Percentiles rank a stretch among this genome's conserved stretches.
Evolutionary conservation across 2,888 invertebrate genomes (phyloP).

Genomic region (Drosophila anomalata): DNA sequence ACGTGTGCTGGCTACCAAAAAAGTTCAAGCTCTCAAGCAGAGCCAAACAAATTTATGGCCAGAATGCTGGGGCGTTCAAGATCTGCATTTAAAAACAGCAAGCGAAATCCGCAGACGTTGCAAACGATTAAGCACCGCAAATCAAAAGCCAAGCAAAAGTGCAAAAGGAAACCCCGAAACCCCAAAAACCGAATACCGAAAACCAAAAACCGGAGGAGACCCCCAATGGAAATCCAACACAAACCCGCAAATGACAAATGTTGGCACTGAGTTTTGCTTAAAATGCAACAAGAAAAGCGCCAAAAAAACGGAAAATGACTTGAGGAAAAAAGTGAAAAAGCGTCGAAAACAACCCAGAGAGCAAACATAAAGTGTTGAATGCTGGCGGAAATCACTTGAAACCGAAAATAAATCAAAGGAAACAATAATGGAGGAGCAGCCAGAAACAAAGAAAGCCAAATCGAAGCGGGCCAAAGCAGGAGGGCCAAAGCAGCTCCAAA

Average conservation of each 20-base stretch:
- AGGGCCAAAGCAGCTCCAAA: conserved; percentile 5
- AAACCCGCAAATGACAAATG: conserved; percentile 46
- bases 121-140: conserved; percentile 74
- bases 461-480: conserved; percentile 16
- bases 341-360: conserved; percentile 45
- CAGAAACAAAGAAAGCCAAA: conserved; percentile 38
- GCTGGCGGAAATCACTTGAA: conserved; percentile 78
- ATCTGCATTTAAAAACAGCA: conserved; percentile 47
- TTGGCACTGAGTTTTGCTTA: conserved; percentile 52
- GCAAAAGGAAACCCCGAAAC: conserved; percentile 35
- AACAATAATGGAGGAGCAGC: conserved; percentile 65
- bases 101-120: conserved; percentile 60
- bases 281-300: conserved; percentile 31
- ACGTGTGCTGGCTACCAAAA: conserved; percentile 47
- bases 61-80: conserved; percentile 52
- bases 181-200: conserved; percentile 40
- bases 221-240: conserved; percentile 45
- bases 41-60: conserved; percentile 66
- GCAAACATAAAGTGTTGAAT: conserved; percentile 74
- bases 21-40: conserved; percentile 11
- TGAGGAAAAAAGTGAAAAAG: conserved; percentile 16
- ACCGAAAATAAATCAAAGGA: conserved; percentile 74
- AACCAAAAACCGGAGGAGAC: conserved; percentile 24
- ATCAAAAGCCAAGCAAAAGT: conserved; percentile 59
- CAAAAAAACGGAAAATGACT: conserved; percentile 5